Evolutionary conservation across 2,888 invertebrate species (phyloP).

Genomic region (Machimus rusticus): DNA sequence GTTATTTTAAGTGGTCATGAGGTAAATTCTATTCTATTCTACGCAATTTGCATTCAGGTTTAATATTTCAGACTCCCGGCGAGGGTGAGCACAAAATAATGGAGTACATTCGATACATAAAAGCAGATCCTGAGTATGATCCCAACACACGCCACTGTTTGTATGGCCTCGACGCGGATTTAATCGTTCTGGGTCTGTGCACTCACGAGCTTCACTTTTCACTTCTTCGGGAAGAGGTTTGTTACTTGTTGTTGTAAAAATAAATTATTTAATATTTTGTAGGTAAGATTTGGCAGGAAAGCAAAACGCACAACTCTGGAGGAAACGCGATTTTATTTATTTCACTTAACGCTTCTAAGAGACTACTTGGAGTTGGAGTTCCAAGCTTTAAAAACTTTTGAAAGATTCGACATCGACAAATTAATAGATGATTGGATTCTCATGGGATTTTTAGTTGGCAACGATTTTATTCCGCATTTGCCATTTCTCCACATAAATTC

Average conservation of each 20-base stretch:
- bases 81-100: conserved; percentile 99
- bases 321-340: conserved; percentile 89
- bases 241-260: neutral
- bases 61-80: conserved; percentile 77
- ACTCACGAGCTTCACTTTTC: conserved; percentile 97
- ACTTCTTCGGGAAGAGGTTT: conserved; percentile 89
- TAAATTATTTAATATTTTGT: conserved; percentile 49
- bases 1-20: conserved; percentile 93
- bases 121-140: conserved; percentile 84
- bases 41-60: neutral
- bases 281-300: conserved; percentile 79
- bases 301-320: conserved; percentile 79
- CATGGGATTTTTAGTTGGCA: conserved; percentile 96
- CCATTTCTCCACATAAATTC: conserved; percentile 94
- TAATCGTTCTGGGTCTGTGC: conserved; percentile 95
- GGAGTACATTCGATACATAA: conserved; percentile 94
- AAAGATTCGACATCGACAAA: conserved; percentile 85
- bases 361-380: conserved; percentile 96
- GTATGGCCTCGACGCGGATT: conserved; percentile 96
- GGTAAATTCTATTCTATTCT: conserved; percentile 64
- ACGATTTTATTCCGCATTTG: conserved; percentile 96
- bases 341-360: conserved; percentile 89
- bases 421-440: conserved; percentile 98
- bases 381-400: conserved; percentile 66
- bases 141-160: conserved; percentile 94